Evolutionary conservation across 1,140 invertebrate species (phyloP).

Genomic region (Drosophila tani): DNA sequence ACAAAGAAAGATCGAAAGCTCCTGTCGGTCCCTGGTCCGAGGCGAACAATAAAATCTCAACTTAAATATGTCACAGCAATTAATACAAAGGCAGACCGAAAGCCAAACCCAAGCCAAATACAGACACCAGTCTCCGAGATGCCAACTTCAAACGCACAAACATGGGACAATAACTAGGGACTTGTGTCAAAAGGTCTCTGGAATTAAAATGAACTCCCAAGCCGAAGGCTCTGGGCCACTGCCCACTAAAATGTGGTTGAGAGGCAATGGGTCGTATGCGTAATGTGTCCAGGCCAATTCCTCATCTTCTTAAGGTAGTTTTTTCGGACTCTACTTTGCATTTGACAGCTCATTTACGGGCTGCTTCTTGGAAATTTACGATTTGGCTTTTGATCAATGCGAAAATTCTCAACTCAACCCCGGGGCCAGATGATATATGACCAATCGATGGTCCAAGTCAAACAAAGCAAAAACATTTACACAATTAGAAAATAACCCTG

Average conservation of each 20-base stretch:
- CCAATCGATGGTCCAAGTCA: slow-evolving; percentile 46
- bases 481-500: slow-evolving; percentile 50
- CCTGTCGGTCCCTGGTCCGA: slow-evolving; percentile 1
- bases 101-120: slow-evolving; percentile 32
- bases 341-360: slow-evolving; percentile 48
- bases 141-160: slow-evolving; percentile 26
- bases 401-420: slow-evolving; percentile 28
- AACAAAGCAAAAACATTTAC: slow-evolving; percentile 43
- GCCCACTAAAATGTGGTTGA: slow-evolving; percentile 3
- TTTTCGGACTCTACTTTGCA: slow-evolving; percentile 35
- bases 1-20: slow-evolving; percentile 36
- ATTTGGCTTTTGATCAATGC: slow-evolving; percentile 42
- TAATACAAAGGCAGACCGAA: slow-evolving; percentile 53
- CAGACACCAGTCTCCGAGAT: slow-evolving; percentile 21
- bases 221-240: slow-evolving; percentile 4
- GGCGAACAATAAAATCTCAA: slow-evolving; percentile 63
- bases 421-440: slow-evolving; percentile 48
- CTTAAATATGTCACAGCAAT: slow-evolving; percentile 67
- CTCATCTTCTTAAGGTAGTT: slow-evolving; percentile 32
- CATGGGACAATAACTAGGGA: slow-evolving; percentile 14
- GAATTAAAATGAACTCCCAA: slow-evolving; percentile 36
- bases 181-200: slow-evolving; percentile 38
- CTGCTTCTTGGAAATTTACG: slow-evolving; percentile 33
- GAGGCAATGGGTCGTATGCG: slow-evolving; percentile 27
- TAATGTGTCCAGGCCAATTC: slow-evolving; percentile 16